A percentile compares a stretch with the other conserved stretches of the same genome.
These are phyloP conservation scores for Pseudochaenichthys georgianus DNA, from an alignment of 2,797 vertebrate genomes.

Conservation along the genomic window DNA sequence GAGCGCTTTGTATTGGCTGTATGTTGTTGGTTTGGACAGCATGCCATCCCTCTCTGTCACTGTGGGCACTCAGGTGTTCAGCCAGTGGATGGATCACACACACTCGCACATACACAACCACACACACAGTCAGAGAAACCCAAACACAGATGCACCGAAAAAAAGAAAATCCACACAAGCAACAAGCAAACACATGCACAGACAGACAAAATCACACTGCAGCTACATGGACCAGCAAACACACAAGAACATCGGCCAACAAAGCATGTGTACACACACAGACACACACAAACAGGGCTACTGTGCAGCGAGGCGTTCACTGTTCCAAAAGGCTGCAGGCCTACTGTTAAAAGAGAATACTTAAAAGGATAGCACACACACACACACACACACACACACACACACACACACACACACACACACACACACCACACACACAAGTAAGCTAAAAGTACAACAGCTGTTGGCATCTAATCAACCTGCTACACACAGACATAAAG, in stretches of 20 bases:
- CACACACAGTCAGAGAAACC: slow-evolving; percentile 21
- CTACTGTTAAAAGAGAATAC: slow-evolving; percentile 46
- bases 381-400: neutral
- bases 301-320: slow-evolving; percentile 52
- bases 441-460: slow-evolving; percentile 27
- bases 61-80: slow-evolving; percentile 71
- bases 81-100: slow-evolving; percentile 54
- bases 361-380: slow-evolving; percentile 38
- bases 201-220: slow-evolving; percentile 35
- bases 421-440: neutral
- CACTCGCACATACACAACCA: slow-evolving; percentile 17
- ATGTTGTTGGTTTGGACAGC: slow-evolving; percentile 69
- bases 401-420: too few species aligned
- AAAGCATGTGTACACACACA: slow-evolving; percentile 33
- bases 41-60: slow-evolving; percentile 68
- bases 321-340: slow-evolving; percentile 48
- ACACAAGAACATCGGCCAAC: slow-evolving; percentile 40
- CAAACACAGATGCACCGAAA: neutral
- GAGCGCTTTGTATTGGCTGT: slow-evolving; percentile 50
- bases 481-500: slow-evolving; percentile 3
- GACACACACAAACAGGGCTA: slow-evolving; percentile 26
- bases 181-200: slow-evolving; percentile 40
- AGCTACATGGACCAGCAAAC: slow-evolving; percentile 52
- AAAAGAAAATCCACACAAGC: slow-evolving; percentile 21
- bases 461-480: slow-evolving; percentile 13